Conservation (phyloP, 2,888 invertebrate species). For the Automeris io region DNA sequence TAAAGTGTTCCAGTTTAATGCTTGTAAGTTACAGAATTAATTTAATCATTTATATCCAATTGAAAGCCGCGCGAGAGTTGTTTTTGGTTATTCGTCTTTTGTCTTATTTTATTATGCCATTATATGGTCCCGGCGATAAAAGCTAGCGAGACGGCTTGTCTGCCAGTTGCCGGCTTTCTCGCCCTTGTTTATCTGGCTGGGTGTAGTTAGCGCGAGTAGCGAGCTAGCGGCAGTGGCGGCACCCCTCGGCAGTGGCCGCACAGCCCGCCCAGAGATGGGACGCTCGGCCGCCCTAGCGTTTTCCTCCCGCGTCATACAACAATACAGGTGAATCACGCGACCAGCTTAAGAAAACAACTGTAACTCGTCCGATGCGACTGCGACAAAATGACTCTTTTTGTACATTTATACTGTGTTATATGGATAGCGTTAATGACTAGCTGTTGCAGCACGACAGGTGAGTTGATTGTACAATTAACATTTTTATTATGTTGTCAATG, state of each 20-base stretch:
- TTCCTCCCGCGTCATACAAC: slow-evolving; percentile 39
- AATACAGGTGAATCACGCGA: slow-evolving; percentile 52
- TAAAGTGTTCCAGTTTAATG: background rate
- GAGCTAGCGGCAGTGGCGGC: slow-evolving; percentile 49
- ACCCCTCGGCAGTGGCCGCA: slow-evolving; percentile 63
- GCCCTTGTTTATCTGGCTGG: slow-evolving; percentile 70
- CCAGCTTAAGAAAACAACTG: slow-evolving; percentile 21
- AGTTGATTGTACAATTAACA: slow-evolving; percentile 60
- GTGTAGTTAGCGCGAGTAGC: slow-evolving; percentile 58
- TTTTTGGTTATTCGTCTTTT: slow-evolving; percentile 57
- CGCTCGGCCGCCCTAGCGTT: slow-evolving; percentile 45
- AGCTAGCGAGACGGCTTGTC: slow-evolving; percentile 74
- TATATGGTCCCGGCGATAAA: slow-evolving; percentile 54
- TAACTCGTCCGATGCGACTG: slow-evolving; percentile 39
- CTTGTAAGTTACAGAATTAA: slow-evolving; percentile 23
- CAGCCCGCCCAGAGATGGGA: slow-evolving; percentile 58
- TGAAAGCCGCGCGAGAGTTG: slow-evolving; percentile 23
- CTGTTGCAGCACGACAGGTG: slow-evolving; percentile 66
- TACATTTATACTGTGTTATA: slow-evolving; percentile 71
- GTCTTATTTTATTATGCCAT: slow-evolving; percentile 66
- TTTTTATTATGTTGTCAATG: slow-evolving; percentile 60
- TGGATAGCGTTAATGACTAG: slow-evolving; percentile 59
- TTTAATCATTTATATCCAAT: slow-evolving; percentile 27
- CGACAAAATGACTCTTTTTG: slow-evolving; percentile 70
- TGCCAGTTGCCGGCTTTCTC: slow-evolving; percentile 68